Base-by-base conservation (phyloP, 2,888 invertebrate genomes). In the Philonicus albiceps region DNA sequence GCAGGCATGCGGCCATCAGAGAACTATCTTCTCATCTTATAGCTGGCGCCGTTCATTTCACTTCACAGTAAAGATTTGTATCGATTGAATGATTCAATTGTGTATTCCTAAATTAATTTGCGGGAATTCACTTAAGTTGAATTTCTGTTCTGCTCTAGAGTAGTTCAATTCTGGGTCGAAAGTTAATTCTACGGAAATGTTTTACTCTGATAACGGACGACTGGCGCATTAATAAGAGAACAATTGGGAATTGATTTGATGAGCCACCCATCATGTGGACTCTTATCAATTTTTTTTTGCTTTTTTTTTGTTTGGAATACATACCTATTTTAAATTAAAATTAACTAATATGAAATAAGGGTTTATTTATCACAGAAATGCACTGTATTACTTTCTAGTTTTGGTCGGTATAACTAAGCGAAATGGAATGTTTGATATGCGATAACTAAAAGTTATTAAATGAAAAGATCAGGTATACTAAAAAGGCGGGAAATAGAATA, bases 11-110 rank as follows among this genome's bases (percentile, higher is more conserved):
- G n/a, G n/a, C 55, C 7, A 55, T 55, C 55, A n/a, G 1, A 64
- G 22, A n/a, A 53, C 7, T 11, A 64, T 64, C 11, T 64, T 64
- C 11, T 64, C 64, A 27, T 64, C 22, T 64, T 64, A 6, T 7
- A 13, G 64, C 64, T 37, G 76, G 37, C 37, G 76, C 37, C 76
- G 40, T 76, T 37, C 40, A 76, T 22, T 40, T 76, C 37, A 22
- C 19, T 37, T 37, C 43, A n/a, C 49, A 53, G 78, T 27, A 31
- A 27, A 53, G 78, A 78, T 78, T 78, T 78, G 49, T 53, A 49
- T 43, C 43, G 49, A 78, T 78, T 78, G 78, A 78, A 78, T 78
- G 78, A 78, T 78, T 78, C 49, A 30, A 78, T 78, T 78, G 78
- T 78, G 64, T 16, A 3, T 76, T 22, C 37, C 76, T 76, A 76